Percentiles rank a stretch among this genome's conserved stretches.
These are phyloP conservation scores for Thysanoteuthis rhombus DNA, from an alignment of 2,888 invertebrate genomes.

Conservation along the genomic window DNA sequence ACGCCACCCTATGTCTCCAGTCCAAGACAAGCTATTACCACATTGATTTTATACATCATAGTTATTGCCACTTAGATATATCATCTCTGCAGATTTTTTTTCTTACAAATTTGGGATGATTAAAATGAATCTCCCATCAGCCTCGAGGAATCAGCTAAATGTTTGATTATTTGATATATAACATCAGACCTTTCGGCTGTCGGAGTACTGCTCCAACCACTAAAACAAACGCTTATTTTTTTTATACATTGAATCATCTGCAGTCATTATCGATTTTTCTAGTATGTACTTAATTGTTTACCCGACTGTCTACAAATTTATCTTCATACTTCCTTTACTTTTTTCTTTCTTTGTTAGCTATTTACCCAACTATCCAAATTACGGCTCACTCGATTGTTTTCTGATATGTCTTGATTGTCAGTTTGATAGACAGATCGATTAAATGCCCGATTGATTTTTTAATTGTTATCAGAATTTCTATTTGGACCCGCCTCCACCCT, in stretches of 20 bases:
- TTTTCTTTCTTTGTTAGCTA: not conserved
- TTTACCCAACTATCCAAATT: not conserved
- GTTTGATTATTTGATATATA: too few species aligned
- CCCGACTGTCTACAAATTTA: not conserved
- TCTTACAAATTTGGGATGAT: too few species aligned
- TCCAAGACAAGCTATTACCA: too few species aligned
- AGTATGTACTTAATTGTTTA: not conserved
- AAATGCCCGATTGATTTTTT: not conserved
- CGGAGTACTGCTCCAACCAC: too few species aligned
- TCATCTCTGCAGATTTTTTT: too few species aligned
- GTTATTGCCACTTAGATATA: too few species aligned
- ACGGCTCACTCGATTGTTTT: not conserved
- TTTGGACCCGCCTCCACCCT: not conserved
- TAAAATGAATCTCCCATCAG: too few species aligned
- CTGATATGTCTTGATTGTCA: not conserved
- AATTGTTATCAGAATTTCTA: not conserved
- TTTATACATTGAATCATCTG: not conserved
- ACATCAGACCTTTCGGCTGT: too few species aligned
- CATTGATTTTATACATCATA: too few species aligned
- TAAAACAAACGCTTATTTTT: too few species aligned
- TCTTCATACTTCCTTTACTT: not conserved
- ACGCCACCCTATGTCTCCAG: too few species aligned
- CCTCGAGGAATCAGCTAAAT: too few species aligned
- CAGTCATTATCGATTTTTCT: not conserved
- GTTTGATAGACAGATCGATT: not conserved